Percentiles rank a stretch among this genome's conserved stretches.
Conservation (phyloP, 92 coral and sea anemone species). For the Chrysogorgia sp. region DNA sequence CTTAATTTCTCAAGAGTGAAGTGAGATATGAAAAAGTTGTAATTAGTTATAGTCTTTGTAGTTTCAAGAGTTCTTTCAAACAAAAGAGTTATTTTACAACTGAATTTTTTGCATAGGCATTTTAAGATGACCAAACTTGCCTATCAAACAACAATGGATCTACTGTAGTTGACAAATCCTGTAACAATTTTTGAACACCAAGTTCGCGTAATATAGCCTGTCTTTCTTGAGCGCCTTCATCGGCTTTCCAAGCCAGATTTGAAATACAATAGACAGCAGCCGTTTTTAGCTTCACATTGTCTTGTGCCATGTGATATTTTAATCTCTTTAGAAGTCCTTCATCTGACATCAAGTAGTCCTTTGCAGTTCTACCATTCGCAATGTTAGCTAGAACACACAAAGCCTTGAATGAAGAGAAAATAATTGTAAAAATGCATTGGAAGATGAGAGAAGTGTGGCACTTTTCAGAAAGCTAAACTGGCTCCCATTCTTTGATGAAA, state of each 20-base stretch:
- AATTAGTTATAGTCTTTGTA: no score
- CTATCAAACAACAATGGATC: constrained; percentile 92
- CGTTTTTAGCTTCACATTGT: constrained; percentile 94
- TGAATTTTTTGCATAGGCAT: no score
- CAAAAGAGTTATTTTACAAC: no score
- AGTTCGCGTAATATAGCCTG: constrained; percentile 87
- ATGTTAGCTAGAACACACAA: constrained; percentile 93
- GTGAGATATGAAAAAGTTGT: no score
- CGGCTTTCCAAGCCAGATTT: constrained; percentile 95
- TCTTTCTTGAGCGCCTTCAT: constrained; percentile 85
- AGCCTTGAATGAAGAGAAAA: constrained; percentile 61
- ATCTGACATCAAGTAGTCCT: constrained; percentile 90
- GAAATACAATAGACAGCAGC: constrained; percentile 95
- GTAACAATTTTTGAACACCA: constrained; percentile 91
- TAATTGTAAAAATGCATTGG: no score
- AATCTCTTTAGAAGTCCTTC: constrained; percentile 71
- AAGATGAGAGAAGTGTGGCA: no score
- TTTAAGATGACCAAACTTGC: constrained; percentile 27
- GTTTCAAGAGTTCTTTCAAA: no score
- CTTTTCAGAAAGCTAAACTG: no score
- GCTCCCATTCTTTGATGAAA: no score
- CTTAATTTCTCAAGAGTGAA: no score
- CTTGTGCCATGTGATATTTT: constrained; percentile 96
- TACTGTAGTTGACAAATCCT: constrained; percentile 81
- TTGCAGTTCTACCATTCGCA: constrained; percentile 92